Percentiles rank a stretch among this genome's conserved stretches.
phyloP scores from a whole-genome alignment of 2,113 vertebrate genomes.

The Oostethus manadensis region DNA sequence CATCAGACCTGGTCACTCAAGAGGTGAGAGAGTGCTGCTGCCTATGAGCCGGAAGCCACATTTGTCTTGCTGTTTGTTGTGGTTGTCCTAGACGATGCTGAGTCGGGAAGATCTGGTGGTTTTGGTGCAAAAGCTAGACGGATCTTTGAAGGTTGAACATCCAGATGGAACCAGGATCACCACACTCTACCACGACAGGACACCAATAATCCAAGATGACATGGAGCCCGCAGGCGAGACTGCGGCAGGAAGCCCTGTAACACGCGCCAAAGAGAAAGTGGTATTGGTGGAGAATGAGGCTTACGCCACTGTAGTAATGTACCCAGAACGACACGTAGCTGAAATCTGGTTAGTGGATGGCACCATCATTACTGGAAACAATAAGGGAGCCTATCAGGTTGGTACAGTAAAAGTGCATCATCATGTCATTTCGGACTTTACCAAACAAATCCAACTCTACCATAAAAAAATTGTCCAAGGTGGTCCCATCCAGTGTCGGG shows the following conservation, averaged over 20 bases:
- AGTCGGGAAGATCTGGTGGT: slow-evolving; percentile 83
- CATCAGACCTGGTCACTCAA: slow-evolving; percentile 79
- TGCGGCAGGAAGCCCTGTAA: neutral
- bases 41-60: neutral
- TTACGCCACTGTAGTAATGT: slow-evolving; percentile 78
- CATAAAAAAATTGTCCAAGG: slow-evolving; percentile 31
- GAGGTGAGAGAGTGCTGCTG: slow-evolving; percentile 65
- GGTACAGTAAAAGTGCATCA: neutral
- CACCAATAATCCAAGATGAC: slow-evolving; percentile 18
- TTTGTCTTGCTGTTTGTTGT: neutral
- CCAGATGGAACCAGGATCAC: slow-evolving; percentile 90
- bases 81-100: slow-evolving; percentile 75
- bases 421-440: neutral
- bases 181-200: slow-evolving; percentile 70
- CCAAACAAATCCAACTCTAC: too few species aligned
- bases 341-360: slow-evolving; percentile 80
- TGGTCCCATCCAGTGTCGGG: slow-evolving; percentile 68
- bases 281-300: slow-evolving; percentile 78
- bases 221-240: neutral
- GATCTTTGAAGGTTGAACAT: slow-evolving; percentile 80
- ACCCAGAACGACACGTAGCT: slow-evolving; percentile 72
- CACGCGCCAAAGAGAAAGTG: slow-evolving; percentile 62
- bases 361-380: slow-evolving; percentile 77
- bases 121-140: slow-evolving; percentile 71
- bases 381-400: slow-evolving; percentile 79